Conservation (phyloP, 2,113 vertebrate species). For the Corydoras maculifer region DNA sequence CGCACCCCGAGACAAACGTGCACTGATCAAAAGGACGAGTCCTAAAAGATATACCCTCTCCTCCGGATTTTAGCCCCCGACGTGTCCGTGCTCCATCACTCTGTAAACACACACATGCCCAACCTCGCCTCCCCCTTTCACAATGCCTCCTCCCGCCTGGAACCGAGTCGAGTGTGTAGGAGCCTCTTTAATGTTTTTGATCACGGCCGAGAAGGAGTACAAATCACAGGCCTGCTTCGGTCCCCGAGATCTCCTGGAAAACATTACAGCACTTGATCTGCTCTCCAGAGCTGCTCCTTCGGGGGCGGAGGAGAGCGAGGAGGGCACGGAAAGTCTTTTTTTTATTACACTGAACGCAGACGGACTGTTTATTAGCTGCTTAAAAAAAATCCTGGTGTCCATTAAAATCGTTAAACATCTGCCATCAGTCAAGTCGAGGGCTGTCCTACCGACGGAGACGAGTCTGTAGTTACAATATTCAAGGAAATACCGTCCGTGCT, state of each 20-base stretch:
- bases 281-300: slow-evolving; percentile 30
- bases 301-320: background rate
- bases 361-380: too few species aligned
- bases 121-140: background rate
- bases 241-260: background rate
- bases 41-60: slow-evolving; percentile 7
- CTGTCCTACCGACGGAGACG: too few species aligned
- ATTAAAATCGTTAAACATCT: too few species aligned
- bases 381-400: too few species aligned
- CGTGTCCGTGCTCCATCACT: background rate
- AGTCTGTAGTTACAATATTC: background rate
- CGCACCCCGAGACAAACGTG: slow-evolving; percentile 44
- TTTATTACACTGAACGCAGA: too few species aligned
- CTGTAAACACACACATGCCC: background rate
- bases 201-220: slow-evolving; percentile 15
- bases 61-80: slow-evolving; percentile 46
- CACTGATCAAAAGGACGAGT: slow-evolving; percentile 48
- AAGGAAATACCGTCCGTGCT: slow-evolving; percentile 1
- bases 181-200: slow-evolving; percentile 16
- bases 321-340: background rate
- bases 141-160: background rate
- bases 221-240: slow-evolving; percentile 2
- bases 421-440: too few species aligned
- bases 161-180: slow-evolving; percentile 18
- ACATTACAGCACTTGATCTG: slow-evolving; percentile 17